These are phyloP conservation scores for Venusia cambrica DNA, from an alignment of 2,888 invertebrate species.

Conservation along the genomic window DNA sequence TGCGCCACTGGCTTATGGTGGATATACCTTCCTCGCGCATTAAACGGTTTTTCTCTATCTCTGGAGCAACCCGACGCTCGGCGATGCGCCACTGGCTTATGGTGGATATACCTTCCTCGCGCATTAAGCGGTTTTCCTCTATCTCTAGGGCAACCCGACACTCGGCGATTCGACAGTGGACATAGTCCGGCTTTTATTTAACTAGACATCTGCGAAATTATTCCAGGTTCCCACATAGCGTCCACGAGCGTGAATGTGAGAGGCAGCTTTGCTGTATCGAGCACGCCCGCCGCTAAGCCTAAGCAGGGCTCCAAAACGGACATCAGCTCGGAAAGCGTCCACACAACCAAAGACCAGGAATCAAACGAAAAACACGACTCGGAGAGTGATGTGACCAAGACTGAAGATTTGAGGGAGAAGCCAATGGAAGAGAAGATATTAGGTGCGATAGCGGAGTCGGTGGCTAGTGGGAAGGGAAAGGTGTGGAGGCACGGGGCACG, in stretches of 20 bases:
- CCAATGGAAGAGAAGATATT: conserved; percentile 22
- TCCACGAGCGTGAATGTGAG: conserved; percentile 22
- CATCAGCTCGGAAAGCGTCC: conserved; percentile 26
- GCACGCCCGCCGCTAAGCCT: conserved; percentile 17
- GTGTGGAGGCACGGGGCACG: conserved; percentile 55
- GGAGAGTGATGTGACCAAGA: conserved; percentile 23
- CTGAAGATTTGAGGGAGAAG: conserved; percentile 23
- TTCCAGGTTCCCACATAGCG: conserved; percentile 25
- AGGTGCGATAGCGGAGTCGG: conserved; percentile 17
- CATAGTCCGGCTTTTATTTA: too few species aligned
- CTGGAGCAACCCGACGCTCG: too few species aligned
- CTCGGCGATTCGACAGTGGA: too few species aligned
- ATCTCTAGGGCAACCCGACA: too few species aligned
- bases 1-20: too few species aligned
- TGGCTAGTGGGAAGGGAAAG: conserved; percentile 20
- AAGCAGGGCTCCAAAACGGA: conserved; percentile 26
- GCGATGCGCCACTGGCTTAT: too few species aligned
- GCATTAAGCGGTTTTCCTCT: too few species aligned
- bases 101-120: too few species aligned
- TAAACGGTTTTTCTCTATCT: too few species aligned
- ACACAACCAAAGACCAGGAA: conserved; percentile 38
- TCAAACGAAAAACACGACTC: conserved; percentile 30
- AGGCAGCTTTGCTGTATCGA: conserved; percentile 21
- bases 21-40: too few species aligned
- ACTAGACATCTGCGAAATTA: neutral